A percentile compares a stretch with the other conserved stretches of the same genome.
These are phyloP conservation scores for Pseudochirops cupreus DNA, from an alignment of 2,797 vertebrate species.

Conservation along the genomic window DNA sequence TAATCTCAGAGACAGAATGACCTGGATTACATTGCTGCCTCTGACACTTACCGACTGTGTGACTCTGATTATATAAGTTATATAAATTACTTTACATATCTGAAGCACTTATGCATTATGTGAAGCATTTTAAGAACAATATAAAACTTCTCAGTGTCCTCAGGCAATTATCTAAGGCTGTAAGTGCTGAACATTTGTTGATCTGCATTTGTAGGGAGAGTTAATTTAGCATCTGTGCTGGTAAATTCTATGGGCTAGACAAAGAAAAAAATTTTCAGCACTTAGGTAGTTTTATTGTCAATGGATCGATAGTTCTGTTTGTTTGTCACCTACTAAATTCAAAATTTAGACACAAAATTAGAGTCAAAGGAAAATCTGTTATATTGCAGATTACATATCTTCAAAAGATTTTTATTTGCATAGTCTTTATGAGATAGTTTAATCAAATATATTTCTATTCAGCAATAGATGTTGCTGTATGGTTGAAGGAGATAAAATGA, in stretches of 20 bases:
- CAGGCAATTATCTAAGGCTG: background rate
- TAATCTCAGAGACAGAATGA: background rate
- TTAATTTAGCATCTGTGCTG: background rate
- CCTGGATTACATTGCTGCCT: background rate
- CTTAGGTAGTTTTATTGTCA: constrained; percentile 5
- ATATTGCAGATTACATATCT: constrained; percentile 37
- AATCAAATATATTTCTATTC: background rate
- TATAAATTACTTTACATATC: background rate
- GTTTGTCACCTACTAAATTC: constrained; percentile 18
- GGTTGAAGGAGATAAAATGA: constrained; percentile 56
- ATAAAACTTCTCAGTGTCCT: background rate
- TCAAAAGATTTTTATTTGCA: constrained; percentile 56
- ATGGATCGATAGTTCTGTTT: constrained; percentile 43
- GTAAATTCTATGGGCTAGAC: background rate
- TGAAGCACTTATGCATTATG: background rate
- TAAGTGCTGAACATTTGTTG: background rate
- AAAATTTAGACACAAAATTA: constrained; percentile 56
- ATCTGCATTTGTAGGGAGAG: background rate
- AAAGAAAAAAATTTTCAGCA: background rate
- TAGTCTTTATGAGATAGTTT: constrained; percentile 10
- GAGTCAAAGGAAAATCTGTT: constrained; percentile 47
- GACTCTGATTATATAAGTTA: background rate
- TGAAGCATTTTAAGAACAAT: background rate
- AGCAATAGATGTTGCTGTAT: constrained; percentile 21
- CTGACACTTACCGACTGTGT: background rate